Evolutionary conservation across 2,797 vertebrate genomes (phyloP), one percentile per base, ranked within the genome.

Genomic region (Urocyon cinereoargenteus): DNA sequence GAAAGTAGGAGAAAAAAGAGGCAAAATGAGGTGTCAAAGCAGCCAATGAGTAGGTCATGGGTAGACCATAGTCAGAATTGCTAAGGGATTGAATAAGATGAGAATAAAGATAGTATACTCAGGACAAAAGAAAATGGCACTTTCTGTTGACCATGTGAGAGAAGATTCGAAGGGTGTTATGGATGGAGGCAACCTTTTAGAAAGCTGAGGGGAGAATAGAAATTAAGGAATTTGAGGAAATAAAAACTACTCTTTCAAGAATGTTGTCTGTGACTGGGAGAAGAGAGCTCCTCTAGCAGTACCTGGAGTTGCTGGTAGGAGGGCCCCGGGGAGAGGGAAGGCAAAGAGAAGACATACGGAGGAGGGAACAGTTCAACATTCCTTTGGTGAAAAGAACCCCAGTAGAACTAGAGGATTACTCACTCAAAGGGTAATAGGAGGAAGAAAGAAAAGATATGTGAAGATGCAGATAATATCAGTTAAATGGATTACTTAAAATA

Each of bases 401-500:
- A 91, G 22, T 16, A 57, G 26, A 84, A 5, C 24, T 51, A 64
- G 61, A 78, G 82, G 53, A 78, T 9, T 34, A 34, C 6, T 61
- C 73, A 85, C 26, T 91, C 72, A 61, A 55, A 85, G 26, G 11
- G 40, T 70, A 86, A 92, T 81, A 75, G 19, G 7, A 87, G 40
- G 31, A 34, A 8, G 31, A 10, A 66, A 87, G 28, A 84, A 68
- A 95, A 70, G 4, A 6, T 73, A 61, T 34, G n/a, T 82, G 11
- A 94, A 70, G 57, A 64, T 55, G 51, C 2, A 86, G 18, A 51
- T 75, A 61, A 57, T 64, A 70, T 31, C 16, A 57, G 4, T 89
- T 92, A 90, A 87, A 61, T 55, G 40, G 81, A 40, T 75, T 87
- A 57, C 22, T 92, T 92, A 40, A 68, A 40, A 49, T 82, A 87